Conservation (phyloP, 2,113 vertebrate genomes). For the Lethenteron reissneri region DNA sequence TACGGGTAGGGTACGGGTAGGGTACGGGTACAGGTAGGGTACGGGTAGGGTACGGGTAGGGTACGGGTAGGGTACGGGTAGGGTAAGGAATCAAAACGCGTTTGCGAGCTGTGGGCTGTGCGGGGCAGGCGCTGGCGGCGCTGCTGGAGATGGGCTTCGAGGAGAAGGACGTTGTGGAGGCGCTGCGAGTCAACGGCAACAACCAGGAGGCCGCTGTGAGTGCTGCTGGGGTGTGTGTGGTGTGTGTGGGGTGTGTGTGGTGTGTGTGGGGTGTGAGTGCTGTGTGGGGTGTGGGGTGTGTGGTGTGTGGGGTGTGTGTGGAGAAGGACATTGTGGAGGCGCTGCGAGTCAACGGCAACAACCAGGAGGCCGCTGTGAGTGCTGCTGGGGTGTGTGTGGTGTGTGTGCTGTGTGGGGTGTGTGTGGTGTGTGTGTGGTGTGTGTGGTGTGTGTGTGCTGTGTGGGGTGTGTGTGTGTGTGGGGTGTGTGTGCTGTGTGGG, state of each 20-base stretch:
- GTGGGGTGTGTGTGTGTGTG: no score
- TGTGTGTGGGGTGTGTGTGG: no score
- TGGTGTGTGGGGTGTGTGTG: not conserved
- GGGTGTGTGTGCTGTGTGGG: no score
- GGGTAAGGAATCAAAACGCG: not conserved
- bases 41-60: not conserved
- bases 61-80: not conserved
- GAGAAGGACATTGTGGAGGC: slow-evolving; percentile 86
- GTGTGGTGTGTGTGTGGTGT: no score
- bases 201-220: slow-evolving; percentile 79
- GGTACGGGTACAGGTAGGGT: not conserved
- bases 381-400: not conserved
- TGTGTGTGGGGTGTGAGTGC: no score
- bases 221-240: slow-evolving; percentile 11
- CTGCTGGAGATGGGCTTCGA: slow-evolving; percentile 99
- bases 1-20: no score
- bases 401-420: no score
- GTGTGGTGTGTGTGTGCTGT: no score
- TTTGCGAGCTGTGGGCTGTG: not conserved
- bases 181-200: slow-evolving; percentile 80
- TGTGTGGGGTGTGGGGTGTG: no score
- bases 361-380: slow-evolving; percentile 79
- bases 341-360: slow-evolving; percentile 80
- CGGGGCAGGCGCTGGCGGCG: slow-evolving; percentile 50
- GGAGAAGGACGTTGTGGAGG: slow-evolving; percentile 79